These are phyloP conservation scores for Cryptus armator DNA, from an alignment of 2,888 invertebrate species.

Conservation along the genomic window DNA sequence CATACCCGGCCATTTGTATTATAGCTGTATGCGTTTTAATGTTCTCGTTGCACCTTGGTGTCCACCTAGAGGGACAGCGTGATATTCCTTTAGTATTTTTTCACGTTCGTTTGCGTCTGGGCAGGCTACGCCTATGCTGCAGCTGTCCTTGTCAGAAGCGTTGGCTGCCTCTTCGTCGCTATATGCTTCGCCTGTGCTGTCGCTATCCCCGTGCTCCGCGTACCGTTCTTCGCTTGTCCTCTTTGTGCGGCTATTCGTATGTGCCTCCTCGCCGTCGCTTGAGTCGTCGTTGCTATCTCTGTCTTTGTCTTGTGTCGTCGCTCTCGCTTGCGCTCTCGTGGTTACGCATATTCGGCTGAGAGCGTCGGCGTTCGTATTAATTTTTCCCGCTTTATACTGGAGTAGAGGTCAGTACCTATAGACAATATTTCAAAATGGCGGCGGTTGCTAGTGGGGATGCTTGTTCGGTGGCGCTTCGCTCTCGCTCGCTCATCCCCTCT, in stretches of 20 bases:
- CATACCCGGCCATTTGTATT: constrained; percentile 71
- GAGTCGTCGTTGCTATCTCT: not conserved
- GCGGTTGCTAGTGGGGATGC: no score
- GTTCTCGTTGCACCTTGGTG: constrained; percentile 45
- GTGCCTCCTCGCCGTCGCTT: not conserved
- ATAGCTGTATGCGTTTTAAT: constrained; percentile 55
- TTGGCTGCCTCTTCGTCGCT: not conserved
- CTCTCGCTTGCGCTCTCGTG: constrained; percentile 1
- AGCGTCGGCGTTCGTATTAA: not conserved
- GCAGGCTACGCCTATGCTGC: not conserved
- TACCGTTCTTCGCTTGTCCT: not conserved
- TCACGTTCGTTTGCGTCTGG: not conserved
- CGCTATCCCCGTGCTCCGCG: not conserved
- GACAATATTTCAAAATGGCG: no score
- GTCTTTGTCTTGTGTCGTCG: not conserved
- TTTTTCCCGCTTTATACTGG: not conserved
- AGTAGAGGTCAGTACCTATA: no score
- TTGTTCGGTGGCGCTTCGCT: no score
- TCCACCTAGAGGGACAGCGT: constrained; percentile 53
- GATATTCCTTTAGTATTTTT: constrained; percentile 51
- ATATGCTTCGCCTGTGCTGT: not conserved
- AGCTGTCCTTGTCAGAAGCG: not conserved
- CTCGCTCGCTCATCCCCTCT: no score
- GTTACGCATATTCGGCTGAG: not conserved
- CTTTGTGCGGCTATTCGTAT: not conserved